A percentile compares a stretch with the other conserved stretches of the same genome.
phyloP scores from a whole-genome alignment of 2,888 invertebrate genomes.

The Tenthredo amoena region DNA sequence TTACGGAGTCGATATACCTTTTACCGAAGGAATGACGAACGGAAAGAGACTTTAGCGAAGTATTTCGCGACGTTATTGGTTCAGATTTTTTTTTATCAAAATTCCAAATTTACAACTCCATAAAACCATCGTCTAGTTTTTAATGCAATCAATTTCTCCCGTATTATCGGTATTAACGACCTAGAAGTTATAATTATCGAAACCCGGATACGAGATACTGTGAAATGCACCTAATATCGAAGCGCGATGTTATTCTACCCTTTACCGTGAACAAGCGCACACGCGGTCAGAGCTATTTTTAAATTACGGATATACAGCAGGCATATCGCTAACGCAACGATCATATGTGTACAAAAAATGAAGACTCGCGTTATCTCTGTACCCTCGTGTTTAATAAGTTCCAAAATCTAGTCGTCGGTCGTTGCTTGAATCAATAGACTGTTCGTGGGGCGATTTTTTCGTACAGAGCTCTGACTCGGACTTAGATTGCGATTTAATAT shows the following conservation, averaged over 20 bases:
- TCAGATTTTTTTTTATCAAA: neutral
- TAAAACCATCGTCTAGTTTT: neutral
- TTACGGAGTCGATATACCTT: neutral
- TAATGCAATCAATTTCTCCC: no score
- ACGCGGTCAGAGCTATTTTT: slow-evolving; percentile 39
- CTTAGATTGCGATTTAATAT: neutral
- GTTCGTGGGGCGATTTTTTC: neutral
- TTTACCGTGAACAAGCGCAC: slow-evolving; percentile 30
- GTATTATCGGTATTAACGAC: neutral
- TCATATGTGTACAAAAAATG: neutral
- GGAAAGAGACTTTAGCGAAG: neutral
- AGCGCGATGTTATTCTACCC: neutral
- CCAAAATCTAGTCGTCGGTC: neutral
- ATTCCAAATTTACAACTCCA: neutral
- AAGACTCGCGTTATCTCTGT: neutral
- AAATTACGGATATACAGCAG: neutral
- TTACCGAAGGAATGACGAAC: neutral
- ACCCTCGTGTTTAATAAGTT: neutral
- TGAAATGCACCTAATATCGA: neutral
- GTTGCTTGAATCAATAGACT: neutral
- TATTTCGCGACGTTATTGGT: neutral
- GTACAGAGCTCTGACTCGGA: neutral
- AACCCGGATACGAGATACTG: neutral
- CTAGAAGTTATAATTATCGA: neutral
- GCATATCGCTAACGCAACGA: neutral